These are phyloP conservation scores for Ephydatia muelleri DNA, from an alignment of 37 sponge, comb jelly and placozoan species.

Conservation along the genomic window DNA sequence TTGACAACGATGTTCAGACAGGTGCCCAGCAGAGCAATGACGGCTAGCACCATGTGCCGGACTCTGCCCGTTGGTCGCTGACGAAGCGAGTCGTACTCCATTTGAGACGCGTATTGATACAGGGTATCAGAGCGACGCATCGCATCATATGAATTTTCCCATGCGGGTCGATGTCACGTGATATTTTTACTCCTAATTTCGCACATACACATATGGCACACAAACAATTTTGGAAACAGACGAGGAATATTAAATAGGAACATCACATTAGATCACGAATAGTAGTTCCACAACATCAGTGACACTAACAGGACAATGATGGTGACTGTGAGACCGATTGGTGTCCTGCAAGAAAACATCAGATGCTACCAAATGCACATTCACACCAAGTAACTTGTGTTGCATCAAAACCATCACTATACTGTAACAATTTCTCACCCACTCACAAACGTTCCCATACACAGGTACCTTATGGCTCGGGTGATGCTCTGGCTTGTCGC, in stretches of 20 bases:
- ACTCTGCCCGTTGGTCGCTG: not conserved
- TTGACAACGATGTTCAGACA: not conserved
- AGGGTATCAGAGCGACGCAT: too few species aligned
- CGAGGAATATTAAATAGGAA: not conserved
- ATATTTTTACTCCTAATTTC: not conserved
- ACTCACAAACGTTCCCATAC: not conserved
- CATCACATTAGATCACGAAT: not conserved
- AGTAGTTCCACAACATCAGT: not conserved
- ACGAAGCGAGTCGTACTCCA: not conserved
- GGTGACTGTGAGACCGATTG: not conserved
- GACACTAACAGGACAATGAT: not conserved
- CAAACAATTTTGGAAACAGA: not conserved
- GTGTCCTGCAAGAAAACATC: not conserved
- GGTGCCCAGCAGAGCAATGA: not conserved
- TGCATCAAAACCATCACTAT: too few species aligned
- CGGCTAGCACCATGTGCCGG: not conserved
- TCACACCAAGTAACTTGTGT: too few species aligned
- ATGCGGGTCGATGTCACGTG: not conserved
- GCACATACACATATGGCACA: not conserved
- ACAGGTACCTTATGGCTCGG: not conserved
- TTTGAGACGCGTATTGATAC: not conserved
- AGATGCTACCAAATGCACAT: not conserved
- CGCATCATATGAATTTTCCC: not conserved
- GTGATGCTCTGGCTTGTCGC: constrained; percentile 11
- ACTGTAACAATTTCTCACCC: not conserved